phyloP scores from a whole-genome alignment of 1,140 invertebrate genomes.

The Venturia canescens region DNA sequence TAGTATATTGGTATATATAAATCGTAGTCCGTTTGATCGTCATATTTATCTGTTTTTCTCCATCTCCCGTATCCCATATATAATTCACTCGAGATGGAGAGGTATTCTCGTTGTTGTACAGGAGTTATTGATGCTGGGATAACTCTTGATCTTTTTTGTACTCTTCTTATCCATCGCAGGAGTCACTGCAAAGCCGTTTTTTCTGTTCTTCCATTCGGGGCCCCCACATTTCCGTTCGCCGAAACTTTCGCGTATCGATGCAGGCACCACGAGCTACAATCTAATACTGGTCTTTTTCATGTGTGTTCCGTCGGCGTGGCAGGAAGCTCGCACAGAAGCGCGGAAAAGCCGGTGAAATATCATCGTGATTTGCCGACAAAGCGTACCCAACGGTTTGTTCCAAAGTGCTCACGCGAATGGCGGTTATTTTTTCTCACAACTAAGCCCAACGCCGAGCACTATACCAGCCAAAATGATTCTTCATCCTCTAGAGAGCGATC shows the following conservation, averaged over 20 bases:
- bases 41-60: slow-evolving; percentile 66
- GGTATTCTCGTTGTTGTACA: slow-evolving; percentile 26
- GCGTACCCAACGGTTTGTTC: slow-evolving; percentile 61
- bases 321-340: slow-evolving; percentile 11
- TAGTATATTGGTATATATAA: background rate
- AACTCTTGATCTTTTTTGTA: background rate
- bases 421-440: slow-evolving; percentile 67
- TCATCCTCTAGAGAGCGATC: slow-evolving; percentile 14
- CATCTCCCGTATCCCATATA: slow-evolving; percentile 20
- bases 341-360: slow-evolving; percentile 67
- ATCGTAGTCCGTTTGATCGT: background rate
- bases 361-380: slow-evolving; percentile 69
- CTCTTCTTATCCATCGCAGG: background rate
- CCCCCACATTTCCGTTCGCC: background rate
- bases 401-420: slow-evolving; percentile 68
- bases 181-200: background rate
- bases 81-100: slow-evolving; percentile 14
- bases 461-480: background rate
- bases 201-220: background rate
- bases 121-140: slow-evolving; percentile 33
- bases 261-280: slow-evolving; percentile 17
- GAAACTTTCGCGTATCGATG: slow-evolving; percentile 5
- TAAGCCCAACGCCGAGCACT: slow-evolving; percentile 6
- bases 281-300: slow-evolving; percentile 52
- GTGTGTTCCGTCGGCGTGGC: slow-evolving; percentile 58